Conservation (phyloP, 92 coral and sea anemone genomes). For the Bergia puertoricense region DNA sequence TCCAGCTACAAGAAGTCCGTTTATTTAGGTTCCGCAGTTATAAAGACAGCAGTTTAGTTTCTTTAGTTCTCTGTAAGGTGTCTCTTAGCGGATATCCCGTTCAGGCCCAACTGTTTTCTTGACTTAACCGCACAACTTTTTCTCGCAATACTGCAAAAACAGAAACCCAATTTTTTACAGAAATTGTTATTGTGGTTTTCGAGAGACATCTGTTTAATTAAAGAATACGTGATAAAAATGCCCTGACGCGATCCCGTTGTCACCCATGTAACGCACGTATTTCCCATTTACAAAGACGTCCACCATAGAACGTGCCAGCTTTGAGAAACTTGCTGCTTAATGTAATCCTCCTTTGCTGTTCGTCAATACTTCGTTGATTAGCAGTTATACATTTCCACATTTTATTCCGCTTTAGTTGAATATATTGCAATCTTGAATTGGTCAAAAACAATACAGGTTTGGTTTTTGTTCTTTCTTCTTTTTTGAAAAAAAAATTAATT, state of each 20-base stretch:
- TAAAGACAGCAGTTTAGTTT: too few relatives aligned
- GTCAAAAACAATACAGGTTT: neutral
- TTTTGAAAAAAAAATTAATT: neutral
- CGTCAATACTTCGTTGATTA: neutral
- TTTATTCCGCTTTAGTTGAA: conserved; percentile 4
- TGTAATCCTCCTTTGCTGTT: neutral
- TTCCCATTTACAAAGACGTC: neutral
- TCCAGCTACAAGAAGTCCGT: too few relatives aligned
- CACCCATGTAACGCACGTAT: neutral
- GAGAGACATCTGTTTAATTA: neutral
- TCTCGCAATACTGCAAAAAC: neutral
- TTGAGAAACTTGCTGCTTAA: neutral
- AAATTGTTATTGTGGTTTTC: neutral
- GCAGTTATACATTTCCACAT: neutral
- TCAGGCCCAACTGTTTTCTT: neutral
- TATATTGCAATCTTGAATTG: neutral
- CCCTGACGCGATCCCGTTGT: neutral
- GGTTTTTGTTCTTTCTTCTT: neutral
- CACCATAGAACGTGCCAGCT: neutral
- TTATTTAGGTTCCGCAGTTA: too few relatives aligned
- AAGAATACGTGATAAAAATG: neutral
- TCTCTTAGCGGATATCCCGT: too few relatives aligned
- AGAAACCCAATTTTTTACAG: neutral
- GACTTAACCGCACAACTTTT: too few relatives aligned
- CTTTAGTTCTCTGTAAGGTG: too few relatives aligned